phyloP scores from a whole-genome alignment of 2,797 vertebrate species.

The Poeciliopsis infans region DNA sequence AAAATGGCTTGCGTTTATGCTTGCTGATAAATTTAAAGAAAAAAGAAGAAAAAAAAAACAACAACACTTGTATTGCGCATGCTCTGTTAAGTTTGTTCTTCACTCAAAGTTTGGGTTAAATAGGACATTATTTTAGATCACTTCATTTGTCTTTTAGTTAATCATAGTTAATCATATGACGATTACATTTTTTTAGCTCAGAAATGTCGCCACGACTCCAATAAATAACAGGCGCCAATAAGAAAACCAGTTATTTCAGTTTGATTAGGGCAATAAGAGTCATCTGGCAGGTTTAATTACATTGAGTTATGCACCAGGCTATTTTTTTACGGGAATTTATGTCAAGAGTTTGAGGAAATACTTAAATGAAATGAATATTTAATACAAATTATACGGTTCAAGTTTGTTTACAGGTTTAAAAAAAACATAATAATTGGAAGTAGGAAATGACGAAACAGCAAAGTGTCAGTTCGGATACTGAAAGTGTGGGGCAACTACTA shows the following conservation, averaged over 20 bases:
- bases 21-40: background rate
- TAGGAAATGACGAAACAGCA: background rate
- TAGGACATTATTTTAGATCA: background rate
- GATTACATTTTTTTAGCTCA: background rate
- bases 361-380: background rate
- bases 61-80: background rate
- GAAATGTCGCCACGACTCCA: background rate
- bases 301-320: background rate
- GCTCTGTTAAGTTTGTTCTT: background rate
- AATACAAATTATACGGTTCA: background rate
- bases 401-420: background rate
- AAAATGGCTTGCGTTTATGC: background rate
- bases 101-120: background rate
- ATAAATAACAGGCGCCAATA: background rate
- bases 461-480: background rate
- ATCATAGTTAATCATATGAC: background rate
- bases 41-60: background rate
- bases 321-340: background rate
- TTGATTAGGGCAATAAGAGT: background rate
- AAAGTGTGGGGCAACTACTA: background rate
- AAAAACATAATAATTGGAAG: background rate
- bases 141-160: background rate
- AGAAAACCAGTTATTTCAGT: background rate
- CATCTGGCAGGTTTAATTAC: background rate
- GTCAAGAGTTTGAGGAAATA: background rate